Evolutionary conservation across 2,113 vertebrate species (phyloP).

Genomic region (Amazona vittata): DNA sequence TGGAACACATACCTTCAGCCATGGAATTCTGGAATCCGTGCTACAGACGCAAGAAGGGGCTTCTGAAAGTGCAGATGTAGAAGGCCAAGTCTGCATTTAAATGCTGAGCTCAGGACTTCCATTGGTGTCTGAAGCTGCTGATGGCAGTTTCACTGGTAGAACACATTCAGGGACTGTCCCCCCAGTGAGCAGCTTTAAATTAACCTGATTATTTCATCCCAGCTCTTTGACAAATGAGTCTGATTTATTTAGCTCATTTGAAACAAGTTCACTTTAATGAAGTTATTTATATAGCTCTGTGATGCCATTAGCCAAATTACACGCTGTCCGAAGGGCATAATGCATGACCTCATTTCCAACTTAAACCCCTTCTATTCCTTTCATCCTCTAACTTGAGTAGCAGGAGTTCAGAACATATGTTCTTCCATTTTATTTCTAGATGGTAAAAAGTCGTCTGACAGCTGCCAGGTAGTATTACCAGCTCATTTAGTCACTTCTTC

Average conservation of each 20-base stretch:
- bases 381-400: conserved; percentile 49
- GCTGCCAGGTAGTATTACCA: conserved; percentile 48
- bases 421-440: conserved; percentile 31
- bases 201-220: conserved; percentile 64
- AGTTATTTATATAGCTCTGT: conserved; percentile 57
- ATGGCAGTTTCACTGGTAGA: not conserved
- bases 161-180: not conserved
- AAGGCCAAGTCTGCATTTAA: not conserved
- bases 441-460: conserved; percentile 34
- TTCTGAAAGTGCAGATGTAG: not conserved
- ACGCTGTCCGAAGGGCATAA: conserved; percentile 37
- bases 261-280: conserved; percentile 67
- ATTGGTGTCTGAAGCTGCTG: not conserved
- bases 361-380: conserved; percentile 53
- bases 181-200: conserved; percentile 29
- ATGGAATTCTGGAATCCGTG: not conserved
- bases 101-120: not conserved
- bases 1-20: not conserved
- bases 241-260: conserved; percentile 63
- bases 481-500: conserved; percentile 36
- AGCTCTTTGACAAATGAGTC: conserved; percentile 54
- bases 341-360: conserved; percentile 40
- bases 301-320: conserved; percentile 63
- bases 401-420: conserved; percentile 38
- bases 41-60: not conserved